A percentile compares a stretch with the other conserved stretches of the same genome.
Conservation (phyloP, 2,888 invertebrate genomes). For the Elysia crispata region DNA sequence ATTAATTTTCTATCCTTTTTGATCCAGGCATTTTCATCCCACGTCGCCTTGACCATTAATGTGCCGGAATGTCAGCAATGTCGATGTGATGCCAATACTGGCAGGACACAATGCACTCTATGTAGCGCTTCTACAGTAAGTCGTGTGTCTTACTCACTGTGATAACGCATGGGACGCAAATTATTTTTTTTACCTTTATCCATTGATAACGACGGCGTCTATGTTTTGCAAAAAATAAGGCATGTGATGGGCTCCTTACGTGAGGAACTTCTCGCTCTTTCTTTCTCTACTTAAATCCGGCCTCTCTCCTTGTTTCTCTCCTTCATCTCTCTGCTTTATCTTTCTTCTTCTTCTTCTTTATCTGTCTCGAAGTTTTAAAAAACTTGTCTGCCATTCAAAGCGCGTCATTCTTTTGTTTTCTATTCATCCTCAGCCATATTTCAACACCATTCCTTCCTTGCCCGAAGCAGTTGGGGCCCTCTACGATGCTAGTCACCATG, state of each 20-base stretch:
- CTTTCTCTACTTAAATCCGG: too few relatives aligned
- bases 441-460: background rate
- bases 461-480: conserved; percentile 28
- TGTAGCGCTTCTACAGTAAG: conserved; percentile 3
- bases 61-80: conserved; percentile 65
- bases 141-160: background rate
- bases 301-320: too few relatives aligned
- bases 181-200: background rate
- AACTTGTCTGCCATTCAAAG: too few relatives aligned
- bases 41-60: conserved; percentile 53
- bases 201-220: too few relatives aligned
- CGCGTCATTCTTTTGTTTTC: too few relatives aligned
- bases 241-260: too few relatives aligned
- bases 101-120: conserved; percentile 15
- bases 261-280: too few relatives aligned
- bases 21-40: conserved; percentile 32
- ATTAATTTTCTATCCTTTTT: background rate
- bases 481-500: conserved; percentile 35
- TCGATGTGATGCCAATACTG: conserved; percentile 23
- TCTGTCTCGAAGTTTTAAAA: too few relatives aligned
- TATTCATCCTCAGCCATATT: too few relatives aligned
- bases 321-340: too few relatives aligned
- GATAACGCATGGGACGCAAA: background rate
- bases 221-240: too few relatives aligned
- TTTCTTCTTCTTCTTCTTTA: too few relatives aligned